Evolutionary conservation across 2,888 invertebrate genomes (phyloP).

Genomic region (Leptopilina syphax): DNA sequence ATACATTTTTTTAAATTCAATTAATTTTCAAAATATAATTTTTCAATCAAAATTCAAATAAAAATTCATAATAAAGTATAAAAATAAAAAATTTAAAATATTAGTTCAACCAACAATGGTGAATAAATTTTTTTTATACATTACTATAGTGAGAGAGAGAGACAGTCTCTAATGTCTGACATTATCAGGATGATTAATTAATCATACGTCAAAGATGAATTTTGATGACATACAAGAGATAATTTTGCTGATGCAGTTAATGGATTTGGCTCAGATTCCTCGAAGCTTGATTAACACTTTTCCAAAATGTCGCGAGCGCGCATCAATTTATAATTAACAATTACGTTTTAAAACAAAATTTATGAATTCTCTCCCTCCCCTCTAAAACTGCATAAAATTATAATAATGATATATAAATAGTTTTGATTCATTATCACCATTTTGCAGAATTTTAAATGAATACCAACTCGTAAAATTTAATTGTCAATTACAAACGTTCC

Average conservation of each 20-base stretch:
- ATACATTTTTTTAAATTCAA: too few relatives aligned
- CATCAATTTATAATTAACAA: conserved; percentile 14
- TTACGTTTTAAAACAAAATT: not conserved
- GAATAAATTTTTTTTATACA: too few relatives aligned
- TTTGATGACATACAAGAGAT: not conserved
- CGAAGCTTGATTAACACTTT: conserved; percentile 9
- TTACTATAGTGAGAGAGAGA: too few relatives aligned
- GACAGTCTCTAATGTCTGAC: not conserved
- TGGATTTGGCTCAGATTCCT: conserved; percentile 7
- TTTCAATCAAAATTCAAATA: too few relatives aligned
- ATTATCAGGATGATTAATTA: not conserved
- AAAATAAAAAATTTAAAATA: too few relatives aligned
- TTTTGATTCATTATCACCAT: not conserved
- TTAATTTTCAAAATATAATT: too few relatives aligned
- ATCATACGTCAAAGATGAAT: conserved; percentile 3
- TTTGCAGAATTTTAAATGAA: not conserved
- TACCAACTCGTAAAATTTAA: not conserved
- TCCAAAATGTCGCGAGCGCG: not conserved
- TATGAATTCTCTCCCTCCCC: not conserved
- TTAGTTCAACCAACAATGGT: too few relatives aligned
- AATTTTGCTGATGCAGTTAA: conserved; percentile 2
- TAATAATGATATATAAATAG: not conserved
- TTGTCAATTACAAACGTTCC: not conserved
- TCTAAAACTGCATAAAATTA: not conserved
- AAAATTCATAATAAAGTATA: too few relatives aligned